Evolutionary conservation across 1,140 invertebrate species (phyloP).

Genomic region (Drosophila persimilis): DNA sequence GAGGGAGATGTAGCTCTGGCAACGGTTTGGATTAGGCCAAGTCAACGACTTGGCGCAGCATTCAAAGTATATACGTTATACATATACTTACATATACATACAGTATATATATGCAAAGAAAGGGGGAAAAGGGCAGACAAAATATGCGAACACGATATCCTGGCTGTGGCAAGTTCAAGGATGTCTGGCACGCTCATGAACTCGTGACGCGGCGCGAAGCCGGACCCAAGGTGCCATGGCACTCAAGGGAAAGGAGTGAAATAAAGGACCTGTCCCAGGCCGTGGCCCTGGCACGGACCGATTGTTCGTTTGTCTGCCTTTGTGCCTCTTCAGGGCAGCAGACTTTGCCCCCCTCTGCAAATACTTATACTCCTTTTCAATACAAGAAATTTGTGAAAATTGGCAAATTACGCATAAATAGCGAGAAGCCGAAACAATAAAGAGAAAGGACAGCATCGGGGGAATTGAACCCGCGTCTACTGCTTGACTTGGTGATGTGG

Average conservation of each 20-base stretch:
- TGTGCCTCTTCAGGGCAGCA: neutral
- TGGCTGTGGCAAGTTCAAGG: conserved; percentile 73
- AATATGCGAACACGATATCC: conserved; percentile 75
- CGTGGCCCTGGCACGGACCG: neutral
- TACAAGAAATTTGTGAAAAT: conserved; percentile 70
- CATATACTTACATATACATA: neutral
- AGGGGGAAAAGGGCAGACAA: conserved; percentile 52
- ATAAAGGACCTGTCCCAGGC: neutral
- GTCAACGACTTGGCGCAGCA: conserved; percentile 42
- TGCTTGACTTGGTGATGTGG: neutral
- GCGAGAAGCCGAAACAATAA: conserved; percentile 1
- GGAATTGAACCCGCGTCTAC: conserved; percentile 44
- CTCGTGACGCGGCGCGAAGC: conserved; percentile 18
- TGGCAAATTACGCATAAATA: conserved; percentile 74
- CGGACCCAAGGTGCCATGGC: conserved; percentile 24
- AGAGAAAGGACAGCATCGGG: conserved; percentile 25
- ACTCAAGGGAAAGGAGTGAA: conserved; percentile 19
- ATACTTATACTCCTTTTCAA: conserved; percentile 37
- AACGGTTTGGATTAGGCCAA: conserved; percentile 39
- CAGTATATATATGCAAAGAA: conserved; percentile 56
- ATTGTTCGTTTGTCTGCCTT: conserved; percentile 29
- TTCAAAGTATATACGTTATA: conserved; percentile 22
- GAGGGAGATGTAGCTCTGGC: neutral
- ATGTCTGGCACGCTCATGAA: conserved; percentile 57
- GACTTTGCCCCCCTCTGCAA: too few species aligned